Percentiles rank a stretch among this genome's conserved stretches.
Evolutionary conservation across 2,113 vertebrate genomes (phyloP).

Genomic region (Vireo altiloquus): DNA sequence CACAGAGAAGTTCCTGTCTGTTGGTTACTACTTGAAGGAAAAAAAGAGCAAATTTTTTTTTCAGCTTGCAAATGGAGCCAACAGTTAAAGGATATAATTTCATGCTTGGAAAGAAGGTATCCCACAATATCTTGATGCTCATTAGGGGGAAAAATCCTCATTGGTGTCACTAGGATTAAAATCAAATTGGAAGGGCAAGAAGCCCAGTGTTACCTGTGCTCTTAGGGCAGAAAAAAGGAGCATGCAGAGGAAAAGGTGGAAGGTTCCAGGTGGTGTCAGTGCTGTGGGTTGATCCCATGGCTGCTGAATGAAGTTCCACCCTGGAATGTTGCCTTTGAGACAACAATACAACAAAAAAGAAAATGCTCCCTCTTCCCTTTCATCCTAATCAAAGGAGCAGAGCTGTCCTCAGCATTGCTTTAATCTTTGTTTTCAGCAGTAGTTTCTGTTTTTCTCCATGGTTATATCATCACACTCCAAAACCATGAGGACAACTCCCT

Average conservation of each 20-base stretch:
- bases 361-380: background rate
- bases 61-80: background rate
- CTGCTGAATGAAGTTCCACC: background rate
- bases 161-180: background rate
- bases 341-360: background rate
- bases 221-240: background rate
- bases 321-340: background rate
- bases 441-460: background rate
- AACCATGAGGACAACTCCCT: background rate
- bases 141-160: background rate
- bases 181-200: background rate
- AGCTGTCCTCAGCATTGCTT: background rate
- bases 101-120: background rate
- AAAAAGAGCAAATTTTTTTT: background rate
- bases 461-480: background rate
- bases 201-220: background rate
- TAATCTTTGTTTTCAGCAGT: background rate
- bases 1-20: background rate
- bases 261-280: background rate
- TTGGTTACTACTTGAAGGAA: background rate
- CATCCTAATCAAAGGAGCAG: slow-evolving; percentile 18
- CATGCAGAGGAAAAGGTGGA: background rate
- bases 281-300: background rate
- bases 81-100: background rate
- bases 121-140: background rate